Conservation (phyloP, 2,797 vertebrate genomes). For the Sciaenops ocellatus region DNA sequence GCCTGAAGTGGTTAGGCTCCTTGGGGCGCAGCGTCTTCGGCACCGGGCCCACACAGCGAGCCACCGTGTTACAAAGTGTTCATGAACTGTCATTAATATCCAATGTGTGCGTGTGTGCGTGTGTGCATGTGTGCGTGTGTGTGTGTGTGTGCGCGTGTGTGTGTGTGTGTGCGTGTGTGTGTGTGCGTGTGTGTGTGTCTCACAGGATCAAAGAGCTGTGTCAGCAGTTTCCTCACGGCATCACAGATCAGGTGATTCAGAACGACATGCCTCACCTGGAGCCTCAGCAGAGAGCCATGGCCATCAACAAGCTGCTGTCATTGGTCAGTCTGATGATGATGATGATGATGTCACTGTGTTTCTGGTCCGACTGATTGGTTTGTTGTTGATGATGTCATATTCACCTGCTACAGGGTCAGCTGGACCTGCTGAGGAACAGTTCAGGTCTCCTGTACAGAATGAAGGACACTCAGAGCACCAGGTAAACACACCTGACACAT, state of each 20-base stretch:
- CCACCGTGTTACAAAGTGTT: too few species aligned
- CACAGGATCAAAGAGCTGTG: conserved; percentile 94
- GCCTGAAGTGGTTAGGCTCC: too few species aligned
- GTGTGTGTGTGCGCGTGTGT: too few species aligned
- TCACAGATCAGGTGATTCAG: conserved; percentile 98
- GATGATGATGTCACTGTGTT: neutral
- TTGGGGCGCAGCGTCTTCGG: too few species aligned
- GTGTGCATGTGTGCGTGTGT: too few species aligned
- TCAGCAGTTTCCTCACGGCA: conserved; percentile 96
- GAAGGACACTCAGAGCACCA: conserved; percentile 91
- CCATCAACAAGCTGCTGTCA: conserved; percentile 95
- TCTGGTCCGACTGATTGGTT: neutral
- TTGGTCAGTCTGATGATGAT: conserved; percentile 83
- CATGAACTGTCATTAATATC: too few species aligned
- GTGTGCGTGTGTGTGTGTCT: neutral
- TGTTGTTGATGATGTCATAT: neutral
- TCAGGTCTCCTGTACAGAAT: conserved; percentile 94
- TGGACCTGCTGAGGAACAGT: conserved; percentile 95
- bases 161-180: neutral
- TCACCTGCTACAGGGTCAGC: conserved; percentile 88
- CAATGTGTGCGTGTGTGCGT: too few species aligned
- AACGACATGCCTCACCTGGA: conserved; percentile 99
- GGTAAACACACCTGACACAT: conserved; percentile 74
- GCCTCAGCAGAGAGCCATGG: conserved; percentile 93
- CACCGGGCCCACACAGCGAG: too few species aligned